Conservation (phyloP, 2,888 invertebrate species). For the Saturnia japonica region DNA sequence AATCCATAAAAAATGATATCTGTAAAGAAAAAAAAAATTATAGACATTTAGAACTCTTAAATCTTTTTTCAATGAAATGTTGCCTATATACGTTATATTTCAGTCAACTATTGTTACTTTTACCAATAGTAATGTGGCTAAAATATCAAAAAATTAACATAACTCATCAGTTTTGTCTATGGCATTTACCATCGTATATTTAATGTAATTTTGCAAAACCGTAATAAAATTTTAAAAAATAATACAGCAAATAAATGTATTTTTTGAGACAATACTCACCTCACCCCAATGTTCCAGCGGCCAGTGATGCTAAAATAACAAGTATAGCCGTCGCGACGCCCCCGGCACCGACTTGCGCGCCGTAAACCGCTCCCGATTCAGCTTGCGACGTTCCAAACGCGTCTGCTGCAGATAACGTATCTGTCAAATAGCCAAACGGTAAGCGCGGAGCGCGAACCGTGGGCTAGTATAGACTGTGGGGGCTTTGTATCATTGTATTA, state of each 20-base stretch:
- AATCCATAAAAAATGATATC: constrained; percentile 53
- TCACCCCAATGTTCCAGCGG: constrained; percentile 89
- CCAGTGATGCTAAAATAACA: constrained; percentile 84
- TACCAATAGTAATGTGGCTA: too few relatives aligned
- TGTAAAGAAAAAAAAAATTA: constrained; percentile 61
- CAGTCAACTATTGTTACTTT: too few relatives aligned
- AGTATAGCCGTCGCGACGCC: constrained; percentile 84
- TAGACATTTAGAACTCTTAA: not conserved
- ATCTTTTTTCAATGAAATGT: not conserved
- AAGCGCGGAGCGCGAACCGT: constrained; percentile 47
- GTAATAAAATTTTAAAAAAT: not conserved
- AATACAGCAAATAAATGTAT: not conserved
- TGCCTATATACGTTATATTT: too few relatives aligned
- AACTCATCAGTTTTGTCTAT: too few relatives aligned
- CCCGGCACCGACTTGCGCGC: constrained; percentile 76
- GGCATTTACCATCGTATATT: too few relatives aligned
- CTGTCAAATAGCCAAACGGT: constrained; percentile 62
- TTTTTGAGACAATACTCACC: constrained; percentile 77
- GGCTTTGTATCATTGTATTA: constrained; percentile 38
- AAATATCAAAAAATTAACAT: too few relatives aligned
- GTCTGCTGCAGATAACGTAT: constrained; percentile 69
- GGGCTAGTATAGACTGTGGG: constrained; percentile 48
- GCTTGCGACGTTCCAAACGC: constrained; percentile 52
- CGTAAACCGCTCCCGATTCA: constrained; percentile 51
- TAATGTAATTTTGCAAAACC: not conserved